These are phyloP conservation scores for Centropristis striata DNA, from an alignment of 2,113 vertebrate species.

Conservation along the genomic window DNA sequence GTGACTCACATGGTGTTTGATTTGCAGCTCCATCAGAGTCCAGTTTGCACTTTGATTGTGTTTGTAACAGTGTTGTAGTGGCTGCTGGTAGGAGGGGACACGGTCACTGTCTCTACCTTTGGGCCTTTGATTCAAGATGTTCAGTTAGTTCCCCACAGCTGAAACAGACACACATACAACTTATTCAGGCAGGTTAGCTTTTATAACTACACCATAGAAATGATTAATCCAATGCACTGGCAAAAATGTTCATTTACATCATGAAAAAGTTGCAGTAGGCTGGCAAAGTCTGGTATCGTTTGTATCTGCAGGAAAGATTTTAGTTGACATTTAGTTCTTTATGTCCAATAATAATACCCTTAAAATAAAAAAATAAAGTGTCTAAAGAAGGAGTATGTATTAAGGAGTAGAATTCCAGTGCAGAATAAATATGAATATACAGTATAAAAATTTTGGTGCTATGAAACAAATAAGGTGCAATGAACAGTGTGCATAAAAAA, in stretches of 20 bases:
- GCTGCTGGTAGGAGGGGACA: conserved; percentile 8
- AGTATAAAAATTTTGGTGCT: no score
- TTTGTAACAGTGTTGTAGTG: background rate
- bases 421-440: no score
- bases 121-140: background rate
- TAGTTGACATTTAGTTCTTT: no score
- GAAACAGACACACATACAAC: background rate
- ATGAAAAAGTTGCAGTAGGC: background rate
- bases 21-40: background rate
- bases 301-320: no score
- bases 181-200: background rate
- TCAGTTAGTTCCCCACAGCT: background rate
- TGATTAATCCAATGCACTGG: background rate
- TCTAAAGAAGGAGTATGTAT: no score
- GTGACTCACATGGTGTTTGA: conserved; percentile 12
- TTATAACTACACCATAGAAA: background rate
- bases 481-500: no score
- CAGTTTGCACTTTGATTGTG: background rate
- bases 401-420: no score
- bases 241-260: background rate
- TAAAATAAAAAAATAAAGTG: no score
- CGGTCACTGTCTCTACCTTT: background rate
- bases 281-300: background rate
- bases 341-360: no score
- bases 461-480: no score